phyloP scores from a whole-genome alignment of 2,888 invertebrate genomes.

The Tenthredo scrophulariae region DNA sequence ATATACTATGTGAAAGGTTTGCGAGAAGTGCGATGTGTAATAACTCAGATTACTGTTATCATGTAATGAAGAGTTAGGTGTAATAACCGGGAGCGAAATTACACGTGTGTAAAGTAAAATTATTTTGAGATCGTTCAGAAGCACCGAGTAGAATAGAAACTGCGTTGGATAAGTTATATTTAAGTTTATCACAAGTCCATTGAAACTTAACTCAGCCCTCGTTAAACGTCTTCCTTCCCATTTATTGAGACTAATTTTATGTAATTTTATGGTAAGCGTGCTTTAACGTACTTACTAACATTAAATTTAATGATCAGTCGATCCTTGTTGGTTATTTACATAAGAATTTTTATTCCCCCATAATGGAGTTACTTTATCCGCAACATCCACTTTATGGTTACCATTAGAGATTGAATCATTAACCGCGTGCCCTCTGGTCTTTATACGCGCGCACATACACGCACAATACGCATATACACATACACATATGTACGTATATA shows the following conservation, averaged over 20 bases:
- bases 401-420: conserved; percentile 51
- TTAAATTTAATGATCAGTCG: conserved; percentile 33
- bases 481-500: neutral
- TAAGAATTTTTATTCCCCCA: conserved; percentile 13
- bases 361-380: conserved; percentile 41
- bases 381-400: conserved; percentile 32
- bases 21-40: neutral
- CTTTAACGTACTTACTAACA: neutral
- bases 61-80: neutral
- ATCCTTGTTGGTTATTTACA: neutral
- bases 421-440: conserved; percentile 10
- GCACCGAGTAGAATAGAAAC: neutral
- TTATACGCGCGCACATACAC: neutral
- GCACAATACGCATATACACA: neutral
- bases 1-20: neutral
- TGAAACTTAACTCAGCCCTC: conserved; percentile 1
- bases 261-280: conserved; percentile 1
- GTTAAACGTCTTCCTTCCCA: conserved; percentile 18
- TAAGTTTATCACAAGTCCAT: neutral
- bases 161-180: neutral
- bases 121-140: neutral
- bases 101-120: neutral
- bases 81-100: neutral
- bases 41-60: conserved; percentile 31
- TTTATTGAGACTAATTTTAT: conserved; percentile 21